Evolutionary conservation across 1,140 invertebrate species (phyloP).

Genomic region (Fragariocoptes setiger): DNA sequence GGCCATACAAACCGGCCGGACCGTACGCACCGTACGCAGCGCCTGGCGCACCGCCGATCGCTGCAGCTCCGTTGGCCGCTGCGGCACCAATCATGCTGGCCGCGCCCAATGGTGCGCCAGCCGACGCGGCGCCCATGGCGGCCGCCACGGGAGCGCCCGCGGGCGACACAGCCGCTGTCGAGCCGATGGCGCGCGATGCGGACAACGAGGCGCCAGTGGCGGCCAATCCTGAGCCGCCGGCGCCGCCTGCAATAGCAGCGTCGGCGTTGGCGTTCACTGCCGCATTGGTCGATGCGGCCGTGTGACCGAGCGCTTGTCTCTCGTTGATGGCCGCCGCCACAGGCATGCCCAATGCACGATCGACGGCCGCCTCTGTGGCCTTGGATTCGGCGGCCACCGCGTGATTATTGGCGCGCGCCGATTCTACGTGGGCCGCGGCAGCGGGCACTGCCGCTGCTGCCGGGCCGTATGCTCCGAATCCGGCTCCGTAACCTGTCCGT

Average conservation of each 20-base stretch:
- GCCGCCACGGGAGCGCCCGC: constrained; percentile 1
- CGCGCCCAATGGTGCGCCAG: too few species aligned
- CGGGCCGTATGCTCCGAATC: too few species aligned
- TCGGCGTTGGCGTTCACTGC: background rate
- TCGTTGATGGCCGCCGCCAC: background rate
- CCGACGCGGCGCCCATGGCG: background rate
- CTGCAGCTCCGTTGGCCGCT: background rate
- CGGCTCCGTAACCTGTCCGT: too few species aligned
- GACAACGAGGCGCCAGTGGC: background rate
- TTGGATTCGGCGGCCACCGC: background rate
- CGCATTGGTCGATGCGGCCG: background rate
- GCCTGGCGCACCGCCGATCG: background rate
- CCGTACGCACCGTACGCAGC: background rate
- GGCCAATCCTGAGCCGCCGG: background rate
- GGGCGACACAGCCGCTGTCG: background rate
- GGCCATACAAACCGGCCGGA: background rate
- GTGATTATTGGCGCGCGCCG: background rate
- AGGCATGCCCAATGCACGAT: background rate
- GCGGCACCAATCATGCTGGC: too few species aligned
- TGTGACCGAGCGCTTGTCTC: background rate
- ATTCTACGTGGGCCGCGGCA: background rate
- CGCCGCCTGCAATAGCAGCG: background rate
- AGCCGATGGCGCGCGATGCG: background rate
- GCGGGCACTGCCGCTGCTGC: background rate
- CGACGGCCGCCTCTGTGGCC: background rate